Conservation (phyloP, 2,113 vertebrate species). For the Trematomus loennbergii region DNA sequence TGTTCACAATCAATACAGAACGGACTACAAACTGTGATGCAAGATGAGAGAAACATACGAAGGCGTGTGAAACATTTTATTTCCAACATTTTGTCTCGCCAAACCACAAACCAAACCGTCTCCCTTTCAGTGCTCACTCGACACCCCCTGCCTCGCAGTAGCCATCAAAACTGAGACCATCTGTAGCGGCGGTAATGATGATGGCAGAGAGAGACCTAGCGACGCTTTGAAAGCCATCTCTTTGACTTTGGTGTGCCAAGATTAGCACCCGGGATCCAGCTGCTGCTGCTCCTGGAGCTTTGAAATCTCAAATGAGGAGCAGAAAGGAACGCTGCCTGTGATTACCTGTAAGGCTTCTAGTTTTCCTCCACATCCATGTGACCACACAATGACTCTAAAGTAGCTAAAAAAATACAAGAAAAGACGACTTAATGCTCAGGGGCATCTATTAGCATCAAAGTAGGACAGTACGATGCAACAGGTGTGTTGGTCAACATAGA, state of each 20-base stretch:
- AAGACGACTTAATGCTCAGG: background rate
- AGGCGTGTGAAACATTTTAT: constrained; percentile 52
- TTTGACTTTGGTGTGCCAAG: constrained; percentile 71
- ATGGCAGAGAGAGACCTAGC: constrained; percentile 41
- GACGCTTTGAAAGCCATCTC: constrained; percentile 71
- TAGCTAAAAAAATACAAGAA: too few species aligned
- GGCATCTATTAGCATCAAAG: background rate
- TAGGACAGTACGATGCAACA: too few species aligned
- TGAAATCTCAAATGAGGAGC: constrained; percentile 75
- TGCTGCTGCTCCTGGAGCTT: constrained; percentile 54
- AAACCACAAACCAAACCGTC: constrained; percentile 48
- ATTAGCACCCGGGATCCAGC: constrained; percentile 68
- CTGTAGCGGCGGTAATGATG: constrained; percentile 71
- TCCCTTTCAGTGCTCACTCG: constrained; percentile 41
- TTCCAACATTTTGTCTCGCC: constrained; percentile 47
- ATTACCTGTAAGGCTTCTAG: constrained; percentile 71
- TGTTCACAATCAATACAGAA: constrained; percentile 5
- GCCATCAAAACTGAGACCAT: constrained; percentile 68
- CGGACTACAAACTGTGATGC: constrained; percentile 33
- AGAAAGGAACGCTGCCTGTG: constrained; percentile 45
- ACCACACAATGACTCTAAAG: constrained; percentile 32
- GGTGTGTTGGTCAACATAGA: background rate
- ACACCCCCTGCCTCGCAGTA: constrained; percentile 45
- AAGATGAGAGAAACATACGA: constrained; percentile 38
- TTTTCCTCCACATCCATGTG: constrained; percentile 27